Conservation (phyloP, 1,140 invertebrate genomes). For the Physella acuta region DNA sequence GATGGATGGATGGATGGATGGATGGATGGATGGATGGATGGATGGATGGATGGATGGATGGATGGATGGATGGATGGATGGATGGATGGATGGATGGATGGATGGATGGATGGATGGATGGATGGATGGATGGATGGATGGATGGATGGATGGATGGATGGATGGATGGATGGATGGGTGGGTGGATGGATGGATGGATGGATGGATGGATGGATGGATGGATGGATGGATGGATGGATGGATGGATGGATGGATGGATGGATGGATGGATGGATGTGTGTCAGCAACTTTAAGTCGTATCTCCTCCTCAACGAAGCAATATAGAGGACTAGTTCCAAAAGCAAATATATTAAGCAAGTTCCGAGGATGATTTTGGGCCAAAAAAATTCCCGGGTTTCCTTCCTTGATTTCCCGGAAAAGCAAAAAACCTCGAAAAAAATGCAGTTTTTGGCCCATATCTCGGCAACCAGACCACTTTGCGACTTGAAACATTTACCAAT, state of each 20-base stretch:
- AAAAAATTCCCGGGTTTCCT: no score
- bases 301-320: no score
- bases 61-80: background rate
- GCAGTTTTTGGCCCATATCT: no score
- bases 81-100: background rate
- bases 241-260: background rate
- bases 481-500: no score
- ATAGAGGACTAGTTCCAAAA: no score
- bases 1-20: background rate
- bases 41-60: background rate
- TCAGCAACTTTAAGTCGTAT: no score
- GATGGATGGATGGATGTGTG: background rate
- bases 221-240: background rate
- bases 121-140: background rate
- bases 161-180: background rate
- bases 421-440: no score
- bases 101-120: background rate
- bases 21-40: background rate
- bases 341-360: no score
- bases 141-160: background rate
- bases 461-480: no score
- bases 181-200: background rate
- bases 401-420: no score
- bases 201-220: background rate
- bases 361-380: no score